These are phyloP conservation scores for Colletes latitarsis DNA, from an alignment of 1,140 invertebrate species.

Conservation along the genomic window DNA sequence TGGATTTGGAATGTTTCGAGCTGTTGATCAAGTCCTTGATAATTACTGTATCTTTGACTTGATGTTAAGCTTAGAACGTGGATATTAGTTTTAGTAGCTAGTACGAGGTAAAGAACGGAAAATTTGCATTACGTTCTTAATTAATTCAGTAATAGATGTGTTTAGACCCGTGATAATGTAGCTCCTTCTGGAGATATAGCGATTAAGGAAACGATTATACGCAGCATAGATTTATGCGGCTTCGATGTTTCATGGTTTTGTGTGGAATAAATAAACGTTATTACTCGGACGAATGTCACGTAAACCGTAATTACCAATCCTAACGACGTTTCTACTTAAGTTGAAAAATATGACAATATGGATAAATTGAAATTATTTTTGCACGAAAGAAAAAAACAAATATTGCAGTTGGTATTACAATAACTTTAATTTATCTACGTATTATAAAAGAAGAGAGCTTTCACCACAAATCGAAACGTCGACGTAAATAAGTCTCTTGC, in stretches of 20 bases:
- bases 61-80: neutral
- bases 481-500: too few relatives aligned
- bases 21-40: too few relatives aligned
- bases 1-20: too few relatives aligned
- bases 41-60: neutral
- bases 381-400: too few relatives aligned
- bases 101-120: neutral
- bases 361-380: too few relatives aligned
- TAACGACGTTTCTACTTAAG: too few relatives aligned
- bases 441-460: too few relatives aligned
- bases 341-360: too few relatives aligned
- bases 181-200: neutral
- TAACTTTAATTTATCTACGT: too few relatives aligned
- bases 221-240: neutral
- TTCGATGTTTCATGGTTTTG: neutral
- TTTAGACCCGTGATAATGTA: neutral
- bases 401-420: too few relatives aligned
- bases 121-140: neutral
- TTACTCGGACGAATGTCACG: neutral
- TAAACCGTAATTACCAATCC: neutral
- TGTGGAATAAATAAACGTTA: neutral
- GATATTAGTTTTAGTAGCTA: neutral
- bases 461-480: too few relatives aligned
- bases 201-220: neutral
- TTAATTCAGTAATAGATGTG: constrained; percentile 1